These are phyloP conservation scores for Sebastes flavidus DNA, from an alignment of 2,797 vertebrate genomes.

Conservation along the genomic window DNA sequence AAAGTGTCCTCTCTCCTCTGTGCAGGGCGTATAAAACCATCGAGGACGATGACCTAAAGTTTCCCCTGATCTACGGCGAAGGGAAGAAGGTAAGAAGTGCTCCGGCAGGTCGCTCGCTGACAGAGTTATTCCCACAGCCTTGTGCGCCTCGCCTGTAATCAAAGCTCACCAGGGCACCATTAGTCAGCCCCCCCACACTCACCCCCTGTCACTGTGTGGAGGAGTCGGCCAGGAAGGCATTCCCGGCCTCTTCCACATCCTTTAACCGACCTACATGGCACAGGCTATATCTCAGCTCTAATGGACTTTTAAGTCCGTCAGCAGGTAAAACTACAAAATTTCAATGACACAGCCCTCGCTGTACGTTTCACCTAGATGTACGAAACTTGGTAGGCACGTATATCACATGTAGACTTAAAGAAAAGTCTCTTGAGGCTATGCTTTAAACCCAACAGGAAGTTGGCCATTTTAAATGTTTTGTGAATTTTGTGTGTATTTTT, in stretches of 20 bases:
- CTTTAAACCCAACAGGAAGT: too few species aligned
- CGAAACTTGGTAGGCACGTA: too few species aligned
- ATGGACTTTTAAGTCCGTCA: constrained; percentile 10
- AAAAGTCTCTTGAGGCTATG: too few species aligned
- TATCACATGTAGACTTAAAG: too few species aligned
- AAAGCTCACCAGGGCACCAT: constrained; percentile 48
- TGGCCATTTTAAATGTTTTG: too few species aligned
- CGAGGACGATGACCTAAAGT: constrained; percentile 98
- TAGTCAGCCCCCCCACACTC: constrained; percentile 13
- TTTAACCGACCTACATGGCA: not conserved
- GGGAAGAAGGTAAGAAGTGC: constrained; percentile 93
- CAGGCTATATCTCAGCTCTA: constrained; percentile 1
- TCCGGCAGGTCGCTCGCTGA: constrained; percentile 12
- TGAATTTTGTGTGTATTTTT: too few species aligned
- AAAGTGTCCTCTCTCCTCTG: constrained; percentile 60
- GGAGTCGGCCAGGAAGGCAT: constrained; percentile 24
- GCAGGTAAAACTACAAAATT: not conserved
- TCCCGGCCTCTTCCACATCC: constrained; percentile 25
- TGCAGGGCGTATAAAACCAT: constrained; percentile 98
- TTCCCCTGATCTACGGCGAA: constrained; percentile 98
- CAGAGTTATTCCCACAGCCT: constrained; percentile 49
- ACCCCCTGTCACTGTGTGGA: not conserved
- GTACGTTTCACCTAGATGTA: too few species aligned
- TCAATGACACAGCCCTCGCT: too few species aligned
- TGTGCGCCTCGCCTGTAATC: constrained; percentile 52